These are phyloP conservation scores for Chloropsis cyanopogon DNA, from an alignment of 2,113 vertebrate species.

Conservation along the genomic window DNA sequence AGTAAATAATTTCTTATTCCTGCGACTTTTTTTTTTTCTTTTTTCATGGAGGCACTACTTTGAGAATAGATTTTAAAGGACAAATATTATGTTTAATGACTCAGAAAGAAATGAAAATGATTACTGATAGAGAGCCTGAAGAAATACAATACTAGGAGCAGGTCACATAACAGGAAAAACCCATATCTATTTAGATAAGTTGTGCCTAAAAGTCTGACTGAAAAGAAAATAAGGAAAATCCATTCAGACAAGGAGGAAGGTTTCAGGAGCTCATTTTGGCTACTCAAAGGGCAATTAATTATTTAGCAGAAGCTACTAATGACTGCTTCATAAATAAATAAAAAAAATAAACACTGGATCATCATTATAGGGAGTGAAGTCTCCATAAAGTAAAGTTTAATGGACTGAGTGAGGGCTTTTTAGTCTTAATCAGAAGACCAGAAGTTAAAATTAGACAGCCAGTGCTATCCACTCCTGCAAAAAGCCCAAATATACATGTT, in stretches of 20 bases:
- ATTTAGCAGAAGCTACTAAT: neutral
- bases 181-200: neutral
- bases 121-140: neutral
- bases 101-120: neutral
- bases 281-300: neutral
- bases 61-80: neutral
- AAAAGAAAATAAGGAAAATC: neutral
- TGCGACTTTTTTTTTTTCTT: neutral
- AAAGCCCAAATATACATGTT: rapidly evolving
- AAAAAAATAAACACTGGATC: neutral
- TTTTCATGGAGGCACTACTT: neutral
- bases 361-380: neutral
- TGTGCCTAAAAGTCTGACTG: neutral
- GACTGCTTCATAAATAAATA: neutral
- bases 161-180: neutral
- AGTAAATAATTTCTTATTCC: neutral
- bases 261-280: neutral
- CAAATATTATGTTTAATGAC: neutral
- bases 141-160: neutral
- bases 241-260: neutral
- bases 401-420: neutral
- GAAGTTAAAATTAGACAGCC: neutral
- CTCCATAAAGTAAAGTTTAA: neutral
- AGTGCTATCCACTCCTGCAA: neutral
- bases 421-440: neutral